phyloP scores from a whole-genome alignment of 2,888 invertebrate species.

The Eurytoma californica region DNA sequence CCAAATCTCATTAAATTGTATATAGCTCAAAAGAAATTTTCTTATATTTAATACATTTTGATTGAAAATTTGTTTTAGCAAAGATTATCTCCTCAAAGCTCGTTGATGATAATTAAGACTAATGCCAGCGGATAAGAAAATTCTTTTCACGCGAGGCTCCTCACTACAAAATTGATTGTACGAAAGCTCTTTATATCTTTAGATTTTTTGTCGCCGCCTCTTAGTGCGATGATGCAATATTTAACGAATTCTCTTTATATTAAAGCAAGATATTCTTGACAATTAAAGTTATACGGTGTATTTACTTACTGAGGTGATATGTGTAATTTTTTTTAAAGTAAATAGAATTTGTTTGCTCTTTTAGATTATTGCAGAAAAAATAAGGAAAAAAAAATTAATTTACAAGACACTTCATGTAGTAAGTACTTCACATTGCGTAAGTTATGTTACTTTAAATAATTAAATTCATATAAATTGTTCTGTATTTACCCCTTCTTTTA shows the following conservation, averaged over 20 bases:
- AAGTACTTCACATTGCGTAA: conserved; percentile 20
- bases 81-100: conserved; percentile 48
- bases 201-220: conserved; percentile 6
- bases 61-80: conserved; percentile 30
- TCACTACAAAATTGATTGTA: conserved; percentile 72
- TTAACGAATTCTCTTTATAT: background rate
- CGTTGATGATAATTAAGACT: conserved; percentile 50
- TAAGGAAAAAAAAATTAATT: background rate
- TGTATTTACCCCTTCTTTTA: background rate
- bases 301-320: background rate
- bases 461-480: background rate
- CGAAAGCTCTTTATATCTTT: conserved; percentile 66
- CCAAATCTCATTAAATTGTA: background rate
- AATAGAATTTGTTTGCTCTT: background rate
- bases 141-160: conserved; percentile 58
- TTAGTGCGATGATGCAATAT: conserved; percentile 27
- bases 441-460: conserved; percentile 9
- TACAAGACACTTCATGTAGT: background rate
- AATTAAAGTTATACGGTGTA: conserved; percentile 10
- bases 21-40: conserved; percentile 14
- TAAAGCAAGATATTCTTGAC: background rate
- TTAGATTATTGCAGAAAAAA: background rate
- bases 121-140: conserved; percentile 53
- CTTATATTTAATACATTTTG: conserved; percentile 16
- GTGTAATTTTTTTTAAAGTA: background rate